Percentiles rank a stretch among this genome's conserved stretches.
Conservation (phyloP, 2,797 vertebrate species). For the Lemur catta region DNA sequence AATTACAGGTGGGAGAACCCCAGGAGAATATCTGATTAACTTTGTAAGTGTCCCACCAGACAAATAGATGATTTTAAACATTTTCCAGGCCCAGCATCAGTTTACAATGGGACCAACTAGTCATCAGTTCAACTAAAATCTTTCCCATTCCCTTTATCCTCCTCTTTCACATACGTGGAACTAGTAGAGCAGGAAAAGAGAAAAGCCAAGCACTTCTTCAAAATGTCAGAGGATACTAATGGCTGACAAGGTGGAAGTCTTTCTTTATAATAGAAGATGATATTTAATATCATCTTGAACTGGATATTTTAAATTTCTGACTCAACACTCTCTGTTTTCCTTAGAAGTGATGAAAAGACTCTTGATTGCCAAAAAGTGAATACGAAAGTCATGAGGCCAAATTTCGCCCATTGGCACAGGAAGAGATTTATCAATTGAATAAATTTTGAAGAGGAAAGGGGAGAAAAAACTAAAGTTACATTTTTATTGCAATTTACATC, state of each 20-base stretch:
- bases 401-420: neutral
- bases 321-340: neutral
- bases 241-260: neutral
- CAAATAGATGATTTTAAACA: neutral
- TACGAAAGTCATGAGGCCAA: neutral
- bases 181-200: neutral
- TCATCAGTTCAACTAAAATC: neutral
- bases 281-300: neutral
- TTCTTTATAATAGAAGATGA: neutral
- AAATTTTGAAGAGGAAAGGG: neutral
- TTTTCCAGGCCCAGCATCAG: neutral
- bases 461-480: neutral
- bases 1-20: neutral
- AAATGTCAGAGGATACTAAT: neutral
- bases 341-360: neutral
- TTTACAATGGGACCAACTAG: neutral
- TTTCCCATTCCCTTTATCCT: neutral
- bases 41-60: neutral
- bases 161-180: neutral
- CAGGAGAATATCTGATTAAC: neutral
- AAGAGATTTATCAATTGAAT: neutral
- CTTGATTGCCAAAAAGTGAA: neutral
- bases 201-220: neutral
- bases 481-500: neutral
- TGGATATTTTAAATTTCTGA: neutral